These are phyloP conservation scores for Bombus affinis DNA, from an alignment of 1,140 invertebrate species.

Conservation along the genomic window DNA sequence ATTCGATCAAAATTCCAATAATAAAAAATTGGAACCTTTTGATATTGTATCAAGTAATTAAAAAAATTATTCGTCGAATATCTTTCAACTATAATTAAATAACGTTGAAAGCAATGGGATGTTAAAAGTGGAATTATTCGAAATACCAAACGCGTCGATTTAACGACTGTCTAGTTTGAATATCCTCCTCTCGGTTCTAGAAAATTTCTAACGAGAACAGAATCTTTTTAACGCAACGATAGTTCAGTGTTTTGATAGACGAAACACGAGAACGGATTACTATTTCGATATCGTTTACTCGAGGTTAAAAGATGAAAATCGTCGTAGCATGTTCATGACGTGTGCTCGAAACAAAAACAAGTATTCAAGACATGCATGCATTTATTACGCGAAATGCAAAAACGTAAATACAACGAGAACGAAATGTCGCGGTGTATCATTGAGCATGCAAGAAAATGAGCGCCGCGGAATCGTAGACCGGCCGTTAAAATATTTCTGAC, in stretches of 20 bases:
- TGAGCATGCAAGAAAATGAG: constrained; percentile 22
- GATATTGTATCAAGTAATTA: no score
- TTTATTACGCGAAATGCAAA: constrained; percentile 33
- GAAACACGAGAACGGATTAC: background rate
- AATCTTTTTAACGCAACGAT: no score
- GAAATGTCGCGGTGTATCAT: constrained; percentile 53
- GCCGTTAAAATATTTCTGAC: background rate
- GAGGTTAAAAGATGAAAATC: background rate
- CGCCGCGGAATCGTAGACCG: background rate
- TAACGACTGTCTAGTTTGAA: no score
- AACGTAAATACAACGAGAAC: constrained; percentile 45
- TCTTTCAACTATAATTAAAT: no score
- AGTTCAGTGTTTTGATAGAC: background rate
- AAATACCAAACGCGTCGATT: no score
- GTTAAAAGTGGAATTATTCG: no score
- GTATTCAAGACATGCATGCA: constrained; percentile 25
- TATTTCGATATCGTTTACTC: background rate
- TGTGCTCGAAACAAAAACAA: constrained; percentile 20
- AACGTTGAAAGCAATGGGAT: no score
- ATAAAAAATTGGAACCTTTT: no score
- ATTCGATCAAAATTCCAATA: no score
- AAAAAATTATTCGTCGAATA: no score
- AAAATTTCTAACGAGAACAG: no score
- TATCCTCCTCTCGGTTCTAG: no score
- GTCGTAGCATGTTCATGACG: background rate